These are phyloP conservation scores for Drosophila barbarae DNA, from an alignment of 2,888 invertebrate species.

Conservation along the genomic window DNA sequence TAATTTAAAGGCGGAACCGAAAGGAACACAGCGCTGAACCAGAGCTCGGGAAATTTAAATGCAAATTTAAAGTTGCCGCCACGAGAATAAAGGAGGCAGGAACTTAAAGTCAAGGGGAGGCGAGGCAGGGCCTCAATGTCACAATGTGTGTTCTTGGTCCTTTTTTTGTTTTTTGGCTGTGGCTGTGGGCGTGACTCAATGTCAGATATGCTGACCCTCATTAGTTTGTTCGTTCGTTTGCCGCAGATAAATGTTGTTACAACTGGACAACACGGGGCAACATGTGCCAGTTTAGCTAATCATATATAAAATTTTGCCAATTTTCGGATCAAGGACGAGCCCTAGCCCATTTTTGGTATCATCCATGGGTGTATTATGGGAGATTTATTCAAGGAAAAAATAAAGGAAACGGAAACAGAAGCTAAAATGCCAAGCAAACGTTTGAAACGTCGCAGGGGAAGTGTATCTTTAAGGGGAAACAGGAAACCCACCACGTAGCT, in stretches of 20 bases:
- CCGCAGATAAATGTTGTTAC: constrained; percentile 53
- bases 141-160: constrained; percentile 7
- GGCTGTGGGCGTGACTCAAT: constrained; percentile 33
- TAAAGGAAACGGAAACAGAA: constrained; percentile 1
- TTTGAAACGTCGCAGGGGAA: constrained; percentile 19
- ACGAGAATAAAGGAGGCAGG: neutral
- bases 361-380: constrained; percentile 58
- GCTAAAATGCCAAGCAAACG: constrained; percentile 7
- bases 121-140: constrained; percentile 22
- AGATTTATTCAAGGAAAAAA: constrained; percentile 39
- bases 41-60: constrained; percentile 41
- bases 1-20: constrained; percentile 53
- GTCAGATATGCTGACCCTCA: constrained; percentile 55
- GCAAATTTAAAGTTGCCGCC: constrained; percentile 46
- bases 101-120: constrained; percentile 36
- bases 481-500: constrained; percentile 12
- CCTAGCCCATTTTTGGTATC: constrained; percentile 47
- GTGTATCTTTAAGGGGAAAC: constrained; percentile 1
- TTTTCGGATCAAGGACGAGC: constrained; percentile 15
- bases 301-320: constrained; percentile 34
- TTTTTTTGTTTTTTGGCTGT: neutral
- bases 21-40: constrained; percentile 12
- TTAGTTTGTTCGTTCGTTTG: constrained; percentile 45
- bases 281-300: constrained; percentile 43
- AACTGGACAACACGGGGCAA: constrained; percentile 30